These are phyloP conservation scores for Delichon dasypus DNA, from an alignment of 2,797 vertebrate genomes.

Conservation along the genomic window DNA sequence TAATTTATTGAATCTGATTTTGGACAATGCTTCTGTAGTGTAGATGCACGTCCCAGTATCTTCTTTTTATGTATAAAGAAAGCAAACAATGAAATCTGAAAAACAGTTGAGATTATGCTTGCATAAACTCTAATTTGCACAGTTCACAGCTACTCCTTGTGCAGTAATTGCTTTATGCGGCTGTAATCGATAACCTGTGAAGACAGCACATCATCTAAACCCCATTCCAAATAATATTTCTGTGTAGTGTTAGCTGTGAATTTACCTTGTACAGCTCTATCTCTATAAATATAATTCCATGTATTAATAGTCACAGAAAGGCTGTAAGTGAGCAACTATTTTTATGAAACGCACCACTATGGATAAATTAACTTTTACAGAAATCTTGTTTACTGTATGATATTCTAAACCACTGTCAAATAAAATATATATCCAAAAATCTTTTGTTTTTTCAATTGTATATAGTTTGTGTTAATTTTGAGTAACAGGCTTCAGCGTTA, in stretches of 20 bases:
- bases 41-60: conserved; percentile 79
- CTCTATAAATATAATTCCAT: conserved; percentile 97
- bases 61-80: conserved; percentile 79
- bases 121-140: conserved; percentile 84
- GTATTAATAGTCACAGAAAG: conserved; percentile 97
- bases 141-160: conserved; percentile 84
- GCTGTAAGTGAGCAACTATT: conserved; percentile 99
- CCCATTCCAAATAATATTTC: conserved; percentile 90
- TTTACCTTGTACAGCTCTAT: conserved; percentile 98
- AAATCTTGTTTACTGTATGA: conserved; percentile 99
- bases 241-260: conserved; percentile 96
- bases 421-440: conserved; percentile 89
- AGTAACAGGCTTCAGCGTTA: background rate
- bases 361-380: conserved; percentile 99
- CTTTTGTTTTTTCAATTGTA: conserved; percentile 70
- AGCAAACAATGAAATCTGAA: conserved; percentile 63
- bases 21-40: conserved; percentile 81
- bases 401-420: conserved; percentile 98
- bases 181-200: conserved; percentile 88
- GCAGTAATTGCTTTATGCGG: conserved; percentile 86
- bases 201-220: conserved; percentile 89
- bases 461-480: conserved; percentile 49
- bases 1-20: conserved; percentile 81
- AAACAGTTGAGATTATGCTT: conserved; percentile 74
- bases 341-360: conserved; percentile 99